Base-by-base conservation (phyloP, 2,113 vertebrate species). In the Garra rufa region DNA sequence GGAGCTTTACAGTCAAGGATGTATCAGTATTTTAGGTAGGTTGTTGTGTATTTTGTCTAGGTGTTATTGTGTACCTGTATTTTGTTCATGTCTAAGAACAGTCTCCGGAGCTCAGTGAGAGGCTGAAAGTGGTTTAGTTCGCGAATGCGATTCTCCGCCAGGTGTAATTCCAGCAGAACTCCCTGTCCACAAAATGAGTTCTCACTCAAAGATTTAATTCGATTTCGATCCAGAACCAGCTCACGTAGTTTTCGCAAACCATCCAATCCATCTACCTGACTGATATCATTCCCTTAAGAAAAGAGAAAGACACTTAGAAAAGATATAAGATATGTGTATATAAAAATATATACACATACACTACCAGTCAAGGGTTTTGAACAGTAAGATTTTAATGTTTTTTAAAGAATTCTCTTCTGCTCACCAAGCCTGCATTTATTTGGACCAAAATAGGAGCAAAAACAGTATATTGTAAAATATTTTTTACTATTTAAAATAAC, bases 1-100 rank as follows among this genome's bases (percentile, higher is more conserved):
- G 34, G 34, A 21, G 34, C 34, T 41, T 69, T 41, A 69, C 34
- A 41, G 7, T 41, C 30, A 69, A 9, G 9, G 9, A 34, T 41
- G 65, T 69, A 63, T 3, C n/a, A 17, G 43, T 74, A 71, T 73
- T 48, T 19, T 46, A 15, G 74, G 19, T 26, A 5, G 6, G 3
- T 52, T 67, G 26, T 38, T 21, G 13, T 19, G 85, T 94, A 97
- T 38, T 69, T 75, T 50, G 41, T 69, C 24, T 46, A 3, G 34
- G 5, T 41, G 13, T 24, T 52, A 26, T 38, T 41, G 13, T 19
- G 85, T 94, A 97, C 96, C 96, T 97, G 95, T 83, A 97, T 94
- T 93, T 95, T 97, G 91, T 97, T 97, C 87, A 91, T 93, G 84
- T 92, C 94, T 6, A 97, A 92, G 88, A 93, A 95, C 46, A 97